Conservation (phyloP, 2,888 invertebrate species). For the Callimorpha dominula region DNA sequence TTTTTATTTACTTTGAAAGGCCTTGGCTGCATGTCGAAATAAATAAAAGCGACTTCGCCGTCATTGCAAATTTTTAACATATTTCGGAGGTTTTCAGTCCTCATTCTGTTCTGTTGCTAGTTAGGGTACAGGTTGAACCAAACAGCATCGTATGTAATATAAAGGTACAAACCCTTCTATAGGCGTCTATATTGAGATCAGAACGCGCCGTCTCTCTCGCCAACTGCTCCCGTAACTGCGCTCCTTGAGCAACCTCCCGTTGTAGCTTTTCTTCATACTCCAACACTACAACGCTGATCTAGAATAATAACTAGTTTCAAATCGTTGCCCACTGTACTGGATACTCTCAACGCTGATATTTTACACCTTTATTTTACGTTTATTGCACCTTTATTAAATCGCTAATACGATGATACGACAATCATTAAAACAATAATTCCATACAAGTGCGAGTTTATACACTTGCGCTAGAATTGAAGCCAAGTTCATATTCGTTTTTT, state of each 20-base stretch:
- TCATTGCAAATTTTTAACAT: too few species aligned
- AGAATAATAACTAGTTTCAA: slow-evolving; percentile 6
- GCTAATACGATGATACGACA: neutral
- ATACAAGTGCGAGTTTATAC: neutral
- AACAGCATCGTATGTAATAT: too few species aligned
- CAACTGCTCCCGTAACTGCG: slow-evolving; percentile 75
- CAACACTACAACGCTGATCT: slow-evolving; percentile 79
- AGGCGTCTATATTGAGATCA: slow-evolving; percentile 76
- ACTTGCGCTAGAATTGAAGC: neutral
- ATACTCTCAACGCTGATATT: too few species aligned
- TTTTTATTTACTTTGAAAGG: too few species aligned
- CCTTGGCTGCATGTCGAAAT: too few species aligned
- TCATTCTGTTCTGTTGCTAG: too few species aligned
- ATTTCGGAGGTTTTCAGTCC: too few species aligned
- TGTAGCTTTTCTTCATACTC: slow-evolving; percentile 84
- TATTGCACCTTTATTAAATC: neutral
- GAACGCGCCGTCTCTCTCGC: slow-evolving; percentile 68
- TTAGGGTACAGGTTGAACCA: too few species aligned
- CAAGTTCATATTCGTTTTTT: too few species aligned
- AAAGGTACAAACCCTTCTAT: slow-evolving; percentile 67
- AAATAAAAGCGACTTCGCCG: too few species aligned
- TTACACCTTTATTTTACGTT: too few species aligned
- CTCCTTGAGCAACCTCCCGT: slow-evolving; percentile 68
- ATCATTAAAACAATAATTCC: neutral
- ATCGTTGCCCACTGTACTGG: neutral